Conservation (phyloP, 1,140 invertebrate species). For the Drosophila melanica region DNA sequence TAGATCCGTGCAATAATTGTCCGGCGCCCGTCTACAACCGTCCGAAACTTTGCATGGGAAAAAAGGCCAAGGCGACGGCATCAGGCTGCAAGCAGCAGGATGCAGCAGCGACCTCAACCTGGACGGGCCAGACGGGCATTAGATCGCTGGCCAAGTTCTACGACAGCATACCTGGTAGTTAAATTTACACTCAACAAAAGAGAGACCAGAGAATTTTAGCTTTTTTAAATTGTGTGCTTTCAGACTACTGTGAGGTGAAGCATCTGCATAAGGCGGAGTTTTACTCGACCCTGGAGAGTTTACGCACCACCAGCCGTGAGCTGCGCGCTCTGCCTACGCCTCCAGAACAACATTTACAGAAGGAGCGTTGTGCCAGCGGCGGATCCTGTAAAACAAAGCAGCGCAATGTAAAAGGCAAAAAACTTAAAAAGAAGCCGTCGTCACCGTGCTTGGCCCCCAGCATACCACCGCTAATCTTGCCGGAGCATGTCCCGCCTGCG, state of each 20-base stretch:
- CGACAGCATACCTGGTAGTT: constrained; percentile 81
- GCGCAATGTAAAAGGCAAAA: constrained; percentile 46
- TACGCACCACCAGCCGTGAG: constrained; percentile 72
- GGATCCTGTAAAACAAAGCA: constrained; percentile 51
- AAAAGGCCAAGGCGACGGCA: constrained; percentile 27
- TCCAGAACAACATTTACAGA: not conserved
- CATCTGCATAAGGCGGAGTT: constrained; percentile 79
- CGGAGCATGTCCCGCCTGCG: constrained; percentile 1
- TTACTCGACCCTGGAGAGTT: constrained; percentile 69
- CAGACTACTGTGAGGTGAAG: constrained; percentile 81
- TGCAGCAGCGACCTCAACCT: constrained; percentile 19
- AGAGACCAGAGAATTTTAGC: not conserved
- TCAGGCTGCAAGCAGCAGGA: constrained; percentile 3
- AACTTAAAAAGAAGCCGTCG: constrained; percentile 43
- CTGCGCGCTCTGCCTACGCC: constrained; percentile 51
- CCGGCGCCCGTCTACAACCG: constrained; percentile 81
- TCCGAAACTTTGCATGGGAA: constrained; percentile 69
- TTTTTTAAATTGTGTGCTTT: not conserved
- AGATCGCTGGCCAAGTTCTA: constrained; percentile 78
- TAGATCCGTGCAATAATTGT: constrained; percentile 82
- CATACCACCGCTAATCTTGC: constrained; percentile 18
- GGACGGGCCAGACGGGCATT: constrained; percentile 66
- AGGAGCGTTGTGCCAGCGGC: constrained; percentile 42
- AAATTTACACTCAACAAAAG: not conserved
- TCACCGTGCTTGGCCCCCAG: not conserved